phyloP scores from a whole-genome alignment of 2,888 invertebrate species.

The Chrysolina haemoptera region DNA sequence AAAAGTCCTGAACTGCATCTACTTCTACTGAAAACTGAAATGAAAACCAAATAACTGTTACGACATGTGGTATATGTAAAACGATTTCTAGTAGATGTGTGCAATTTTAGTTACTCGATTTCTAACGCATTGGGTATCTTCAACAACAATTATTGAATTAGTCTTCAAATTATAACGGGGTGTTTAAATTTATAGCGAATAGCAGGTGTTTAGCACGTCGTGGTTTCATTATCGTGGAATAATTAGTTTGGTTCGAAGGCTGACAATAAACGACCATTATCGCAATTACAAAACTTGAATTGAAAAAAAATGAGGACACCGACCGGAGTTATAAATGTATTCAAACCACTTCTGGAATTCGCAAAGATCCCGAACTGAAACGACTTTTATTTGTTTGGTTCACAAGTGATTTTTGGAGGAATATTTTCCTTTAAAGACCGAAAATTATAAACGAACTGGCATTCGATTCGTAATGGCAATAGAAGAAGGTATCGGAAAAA shows the following conservation, averaged over 20 bases:
- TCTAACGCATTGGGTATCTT: neutral
- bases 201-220: constrained; percentile 3
- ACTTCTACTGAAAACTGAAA: neutral
- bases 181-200: constrained; percentile 3
- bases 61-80: constrained; percentile 3
- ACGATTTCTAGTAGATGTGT: neutral
- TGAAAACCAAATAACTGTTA: neutral
- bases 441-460: too few relatives aligned
- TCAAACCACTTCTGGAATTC: neutral
- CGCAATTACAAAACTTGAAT: neutral
- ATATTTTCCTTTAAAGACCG: too few relatives aligned
- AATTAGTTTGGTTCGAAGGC: neutral
- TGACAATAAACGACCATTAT: neutral
- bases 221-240: neutral
- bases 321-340: neutral
- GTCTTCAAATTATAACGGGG: neutral
- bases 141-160: constrained; percentile 1
- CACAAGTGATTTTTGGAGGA: too few relatives aligned
- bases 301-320: neutral
- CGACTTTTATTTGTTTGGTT: too few relatives aligned
- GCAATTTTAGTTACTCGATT: neutral
- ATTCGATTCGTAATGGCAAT: too few relatives aligned
- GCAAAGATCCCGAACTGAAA: neutral
- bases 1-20: neutral
- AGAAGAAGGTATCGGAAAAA: too few relatives aligned